Percentiles rank a stretch among this genome's conserved stretches.
Evolutionary conservation across 2,888 invertebrate species (phyloP).

Genomic region (Hololepta plana): DNA sequence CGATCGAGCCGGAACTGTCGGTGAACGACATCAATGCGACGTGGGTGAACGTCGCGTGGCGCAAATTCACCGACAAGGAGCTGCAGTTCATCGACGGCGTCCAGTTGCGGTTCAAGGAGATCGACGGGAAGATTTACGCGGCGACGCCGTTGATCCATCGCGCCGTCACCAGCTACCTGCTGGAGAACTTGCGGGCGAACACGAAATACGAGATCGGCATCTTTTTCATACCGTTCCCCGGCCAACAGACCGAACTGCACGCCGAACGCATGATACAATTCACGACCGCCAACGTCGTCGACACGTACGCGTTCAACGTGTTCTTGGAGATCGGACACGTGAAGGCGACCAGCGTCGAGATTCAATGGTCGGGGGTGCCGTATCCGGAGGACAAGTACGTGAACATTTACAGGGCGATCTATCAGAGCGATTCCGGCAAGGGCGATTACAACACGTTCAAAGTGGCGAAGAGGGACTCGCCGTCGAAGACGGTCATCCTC

Average conservation of each 20-base stretch:
- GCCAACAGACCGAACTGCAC: slow-evolving; percentile 60
- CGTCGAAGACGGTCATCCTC: slow-evolving; percentile 43
- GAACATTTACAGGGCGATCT: slow-evolving; percentile 73
- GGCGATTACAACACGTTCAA: slow-evolving; percentile 58
- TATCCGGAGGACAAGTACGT: slow-evolving; percentile 81
- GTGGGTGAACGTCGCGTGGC: slow-evolving; percentile 63
- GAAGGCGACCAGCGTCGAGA: slow-evolving; percentile 57
- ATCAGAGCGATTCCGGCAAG: slow-evolving; percentile 55
- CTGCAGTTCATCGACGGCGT: slow-evolving; percentile 74
- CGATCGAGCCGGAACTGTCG: slow-evolving; percentile 53
- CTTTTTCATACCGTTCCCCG: slow-evolving; percentile 66
- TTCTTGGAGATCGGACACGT: slow-evolving; percentile 56
- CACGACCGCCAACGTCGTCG: slow-evolving; percentile 49
- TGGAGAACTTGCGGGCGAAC: slow-evolving; percentile 61
- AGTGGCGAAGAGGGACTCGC: slow-evolving; percentile 53
- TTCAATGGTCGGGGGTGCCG: slow-evolving; percentile 72
- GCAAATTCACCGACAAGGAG: slow-evolving; percentile 63
- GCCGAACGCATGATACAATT: slow-evolving; percentile 52
- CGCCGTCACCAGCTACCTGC: slow-evolving; percentile 57
- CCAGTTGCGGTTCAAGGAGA: slow-evolving; percentile 69
- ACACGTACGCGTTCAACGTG: slow-evolving; percentile 72
- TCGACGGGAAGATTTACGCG: slow-evolving; percentile 65
- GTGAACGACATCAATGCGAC: slow-evolving; percentile 62
- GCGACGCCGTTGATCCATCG: slow-evolving; percentile 72
- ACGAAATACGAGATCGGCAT: slow-evolving; percentile 70